A percentile compares a stretch with the other conserved stretches of the same genome.
Evolutionary conservation across 2,888 invertebrate genomes (phyloP).

Genomic region (Chelonus formosanus): DNA sequence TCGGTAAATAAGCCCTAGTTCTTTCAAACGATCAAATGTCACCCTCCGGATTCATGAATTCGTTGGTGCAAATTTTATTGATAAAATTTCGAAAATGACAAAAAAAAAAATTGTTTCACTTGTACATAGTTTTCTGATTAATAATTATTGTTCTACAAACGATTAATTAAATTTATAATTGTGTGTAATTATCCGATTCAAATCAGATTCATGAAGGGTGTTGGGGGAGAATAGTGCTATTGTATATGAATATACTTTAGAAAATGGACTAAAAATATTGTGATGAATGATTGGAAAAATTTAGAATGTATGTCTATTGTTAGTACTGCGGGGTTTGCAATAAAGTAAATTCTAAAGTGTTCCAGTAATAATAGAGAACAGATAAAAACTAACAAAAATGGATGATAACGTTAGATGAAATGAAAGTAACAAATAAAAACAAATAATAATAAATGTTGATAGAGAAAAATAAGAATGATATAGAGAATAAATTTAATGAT

Average conservation of each 20-base stretch:
- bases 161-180: too few species aligned
- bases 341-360: conserved; percentile 55
- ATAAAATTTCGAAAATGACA: conserved; percentile 15
- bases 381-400: too few species aligned
- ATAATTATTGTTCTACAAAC: too few species aligned
- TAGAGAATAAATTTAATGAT: background rate
- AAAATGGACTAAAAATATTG: conserved; percentile 10
- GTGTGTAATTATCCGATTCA: too few species aligned
- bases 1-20: conserved; percentile 60
- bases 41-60: background rate
- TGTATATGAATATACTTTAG: background rate
- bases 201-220: too few species aligned
- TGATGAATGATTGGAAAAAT: conserved; percentile 21
- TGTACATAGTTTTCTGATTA: too few species aligned
- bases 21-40: conserved; percentile 54
- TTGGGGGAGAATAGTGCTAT: too few species aligned
- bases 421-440: background rate
- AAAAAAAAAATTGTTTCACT: background rate
- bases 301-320: conserved; percentile 27
- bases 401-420: background rate
- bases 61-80: conserved; percentile 2
- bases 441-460: conserved; percentile 6
- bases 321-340: conserved; percentile 46
- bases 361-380: conserved; percentile 41
- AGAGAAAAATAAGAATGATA: background rate